Evolutionary conservation across 2,888 invertebrate species (phyloP), one percentile per base, ranked within the genome.

Genomic region (Tricholauxania praeusta): DNA sequence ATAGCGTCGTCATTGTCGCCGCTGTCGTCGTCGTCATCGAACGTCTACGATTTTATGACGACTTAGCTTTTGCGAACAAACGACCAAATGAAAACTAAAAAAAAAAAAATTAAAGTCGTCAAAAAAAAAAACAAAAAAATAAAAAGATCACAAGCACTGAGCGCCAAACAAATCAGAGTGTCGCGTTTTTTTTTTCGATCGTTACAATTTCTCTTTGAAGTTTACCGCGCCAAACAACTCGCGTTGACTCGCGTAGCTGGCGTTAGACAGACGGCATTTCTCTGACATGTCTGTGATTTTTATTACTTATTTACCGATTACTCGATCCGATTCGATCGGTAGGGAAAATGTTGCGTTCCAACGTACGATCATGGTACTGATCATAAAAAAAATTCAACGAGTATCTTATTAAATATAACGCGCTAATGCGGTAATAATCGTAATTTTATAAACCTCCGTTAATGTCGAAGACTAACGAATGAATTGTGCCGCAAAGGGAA

Each of bases 101-200:
- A 70, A 69, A 69, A 59, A 68, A 60, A 52, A 52, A 32, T 4
- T 39, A 5, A 55, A 55, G 17, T 17, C 19, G 15, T 22, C 22
- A 17, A 47, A 71, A 12, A 22, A 17, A 59, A 53, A 52, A 28
- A 60, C n/a, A 12, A 60, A 51, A 53, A 52, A 51, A 60, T 17
- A 60, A 70, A 70, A 70, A 70, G 55, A 68, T 55, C 68, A 68
- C 22, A 64, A 57, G 48, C 32, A 60, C 22, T 57, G 57, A 66
- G 70, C 70, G 73, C 73, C 70, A 70, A 70, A 59, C 65, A 65
- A 64, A 66, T 65, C 70, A 59, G 68, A 65, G 47, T 65, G 65
- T 69, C 69, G 64, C 73, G n/a, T 57, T 59, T 62, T 69, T 72
- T 64, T 59, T 47, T 19, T 32, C 51, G 14, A 39, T 51, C 32